Conservation (phyloP, 2,113 vertebrate species). For the Callipepla squamata region DNA sequence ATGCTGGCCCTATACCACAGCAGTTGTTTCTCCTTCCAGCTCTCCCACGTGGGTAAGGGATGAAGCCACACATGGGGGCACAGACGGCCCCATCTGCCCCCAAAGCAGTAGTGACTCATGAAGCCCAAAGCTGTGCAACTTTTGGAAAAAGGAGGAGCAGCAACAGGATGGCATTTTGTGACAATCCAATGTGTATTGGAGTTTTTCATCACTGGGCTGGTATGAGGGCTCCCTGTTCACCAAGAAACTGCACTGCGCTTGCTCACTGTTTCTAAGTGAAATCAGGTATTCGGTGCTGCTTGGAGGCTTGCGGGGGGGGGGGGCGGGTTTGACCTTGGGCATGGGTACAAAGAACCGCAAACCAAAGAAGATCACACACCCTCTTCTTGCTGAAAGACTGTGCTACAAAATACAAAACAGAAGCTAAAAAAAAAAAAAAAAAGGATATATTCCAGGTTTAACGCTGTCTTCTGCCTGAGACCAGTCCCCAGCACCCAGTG, state of each 20-base stretch:
- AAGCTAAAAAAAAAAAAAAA: neutral
- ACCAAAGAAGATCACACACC: neutral
- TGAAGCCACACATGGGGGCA: neutral
- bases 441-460: neutral
- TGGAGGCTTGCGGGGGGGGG: no score
- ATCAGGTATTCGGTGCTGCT: neutral
- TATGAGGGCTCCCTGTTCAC: neutral
- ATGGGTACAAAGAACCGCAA: neutral
- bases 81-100: neutral
- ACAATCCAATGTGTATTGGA: neutral
- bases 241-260: neutral
- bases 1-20: neutral
- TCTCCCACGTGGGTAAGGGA: accelerated
- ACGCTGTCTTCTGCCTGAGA: neutral
- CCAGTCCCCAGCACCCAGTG: accelerated
- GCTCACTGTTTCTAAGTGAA: neutral
- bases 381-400: neutral
- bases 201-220: neutral
- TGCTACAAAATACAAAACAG: neutral
- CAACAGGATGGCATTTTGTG: accelerated
- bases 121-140: neutral
- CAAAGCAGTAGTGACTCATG: accelerated
- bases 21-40: neutral
- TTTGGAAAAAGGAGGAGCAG: neutral
- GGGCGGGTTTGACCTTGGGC: neutral